Conservation (phyloP, 2,113 vertebrate genomes). For the Pelmatolapia mariae region DNA sequence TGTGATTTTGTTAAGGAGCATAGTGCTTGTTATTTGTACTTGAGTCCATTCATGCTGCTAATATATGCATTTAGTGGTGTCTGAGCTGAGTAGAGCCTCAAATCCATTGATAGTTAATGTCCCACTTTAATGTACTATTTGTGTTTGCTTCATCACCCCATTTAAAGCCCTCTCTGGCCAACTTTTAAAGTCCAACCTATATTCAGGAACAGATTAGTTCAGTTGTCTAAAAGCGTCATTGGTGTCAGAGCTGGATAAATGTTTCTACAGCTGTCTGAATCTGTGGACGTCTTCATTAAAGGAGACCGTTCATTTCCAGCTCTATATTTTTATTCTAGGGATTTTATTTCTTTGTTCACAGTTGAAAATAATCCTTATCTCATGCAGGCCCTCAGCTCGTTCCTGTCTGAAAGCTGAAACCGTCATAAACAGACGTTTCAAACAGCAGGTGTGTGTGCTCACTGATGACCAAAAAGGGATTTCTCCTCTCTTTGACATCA, state of each 20-base stretch:
- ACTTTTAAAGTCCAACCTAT: slow-evolving; percentile 2
- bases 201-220: slow-evolving; percentile 39
- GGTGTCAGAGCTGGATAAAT: not conserved
- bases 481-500: not conserved
- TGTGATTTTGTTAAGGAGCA: fast-evolving
- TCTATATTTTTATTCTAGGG: not conserved
- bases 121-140: slow-evolving; percentile 30
- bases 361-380: not conserved
- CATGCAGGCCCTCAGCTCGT: not conserved
- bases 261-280: not conserved
- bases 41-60: not conserved
- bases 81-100: not conserved
- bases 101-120: slow-evolving; percentile 3
- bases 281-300: not conserved
- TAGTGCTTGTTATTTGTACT: fast-evolving
- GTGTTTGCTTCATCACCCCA: slow-evolving; percentile 6
- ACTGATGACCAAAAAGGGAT: not conserved
- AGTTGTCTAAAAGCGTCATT: not conserved
- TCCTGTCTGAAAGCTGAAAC: not conserved
- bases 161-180: not conserved
- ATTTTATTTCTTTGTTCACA: not conserved
- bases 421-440: not conserved
- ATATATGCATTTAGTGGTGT: not conserved
- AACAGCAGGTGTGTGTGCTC: not conserved
- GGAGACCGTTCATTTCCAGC: not conserved